Evolutionary conservation across 2,113 vertebrate genomes (phyloP).

Genomic region (Hoplias malabaricus): DNA sequence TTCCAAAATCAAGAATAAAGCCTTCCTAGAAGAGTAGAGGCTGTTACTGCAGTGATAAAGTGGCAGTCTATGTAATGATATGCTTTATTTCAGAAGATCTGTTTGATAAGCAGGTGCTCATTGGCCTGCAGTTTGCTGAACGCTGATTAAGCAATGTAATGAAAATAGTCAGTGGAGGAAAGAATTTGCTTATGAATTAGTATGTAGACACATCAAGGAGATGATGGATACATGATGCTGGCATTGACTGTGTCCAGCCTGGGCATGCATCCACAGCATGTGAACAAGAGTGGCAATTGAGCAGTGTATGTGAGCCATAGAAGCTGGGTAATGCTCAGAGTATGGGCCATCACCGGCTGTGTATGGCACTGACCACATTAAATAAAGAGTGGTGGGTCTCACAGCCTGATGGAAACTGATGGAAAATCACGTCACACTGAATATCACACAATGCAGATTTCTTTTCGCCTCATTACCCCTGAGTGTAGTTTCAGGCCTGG

Average conservation of each 20-base stretch:
- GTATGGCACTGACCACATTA: slow-evolving; percentile 25
- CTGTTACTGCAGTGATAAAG: too few relatives aligned
- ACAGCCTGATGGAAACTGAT: neutral
- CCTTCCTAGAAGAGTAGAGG: too few relatives aligned
- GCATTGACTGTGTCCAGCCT: slow-evolving; percentile 15
- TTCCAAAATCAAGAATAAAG: too few relatives aligned
- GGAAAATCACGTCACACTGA: too few relatives aligned
- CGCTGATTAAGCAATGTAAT: neutral
- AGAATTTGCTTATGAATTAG: neutral
- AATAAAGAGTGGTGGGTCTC: slow-evolving; percentile 10
- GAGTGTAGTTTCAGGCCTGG: neutral
- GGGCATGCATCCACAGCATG: slow-evolving; percentile 10
- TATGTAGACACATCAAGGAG: neutral
- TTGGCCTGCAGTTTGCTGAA: too few relatives aligned
- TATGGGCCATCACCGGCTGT: neutral
- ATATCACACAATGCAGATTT: neutral
- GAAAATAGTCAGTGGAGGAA: neutral
- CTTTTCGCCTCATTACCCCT: neutral
- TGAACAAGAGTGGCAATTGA: slow-evolving; percentile 23
- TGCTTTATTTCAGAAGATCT: too few relatives aligned
- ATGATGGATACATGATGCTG: slow-evolving; percentile 19
- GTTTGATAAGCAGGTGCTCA: too few relatives aligned
- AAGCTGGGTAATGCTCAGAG: neutral
- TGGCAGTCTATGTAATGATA: too few relatives aligned
- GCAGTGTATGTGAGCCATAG: slow-evolving; percentile 12